Percentiles rank a stretch among this genome's conserved stretches.
phyloP scores from a whole-genome alignment of 2,888 invertebrate genomes.

The Drosophila tripunctata region DNA sequence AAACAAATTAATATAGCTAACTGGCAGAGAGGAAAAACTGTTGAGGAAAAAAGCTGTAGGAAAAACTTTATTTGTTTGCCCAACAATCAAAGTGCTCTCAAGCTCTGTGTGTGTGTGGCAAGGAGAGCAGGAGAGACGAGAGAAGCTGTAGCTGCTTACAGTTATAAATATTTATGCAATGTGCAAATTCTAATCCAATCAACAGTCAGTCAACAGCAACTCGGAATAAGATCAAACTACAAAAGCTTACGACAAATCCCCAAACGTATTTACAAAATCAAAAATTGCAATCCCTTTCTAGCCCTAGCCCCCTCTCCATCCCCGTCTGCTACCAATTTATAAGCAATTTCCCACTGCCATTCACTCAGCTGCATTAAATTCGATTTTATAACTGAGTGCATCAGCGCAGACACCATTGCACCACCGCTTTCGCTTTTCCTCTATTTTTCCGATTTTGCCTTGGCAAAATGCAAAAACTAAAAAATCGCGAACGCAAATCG shows the following conservation, averaged over 20 bases:
- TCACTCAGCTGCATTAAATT: slow-evolving; percentile 64
- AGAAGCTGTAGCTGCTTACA: slow-evolving; percentile 25
- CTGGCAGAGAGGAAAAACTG: slow-evolving; percentile 25
- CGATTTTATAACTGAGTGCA: slow-evolving; percentile 61
- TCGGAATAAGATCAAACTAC: slow-evolving; percentile 3
- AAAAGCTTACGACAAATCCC: background rate
- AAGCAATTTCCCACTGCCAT: background rate
- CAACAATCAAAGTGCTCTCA: slow-evolving; percentile 37
- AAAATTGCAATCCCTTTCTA: slow-evolving; percentile 53
- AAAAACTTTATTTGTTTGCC: slow-evolving; percentile 51
- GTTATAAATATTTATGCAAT: slow-evolving; percentile 56
- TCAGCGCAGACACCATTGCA: background rate
- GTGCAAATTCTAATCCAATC: slow-evolving; percentile 69
- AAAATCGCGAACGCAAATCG: slow-evolving; percentile 39
- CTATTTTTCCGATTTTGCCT: too few relatives aligned
- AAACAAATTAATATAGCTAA: slow-evolving; percentile 69
- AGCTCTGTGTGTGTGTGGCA: background rate
- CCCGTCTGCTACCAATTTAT: too few relatives aligned
- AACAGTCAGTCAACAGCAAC: slow-evolving; percentile 45
- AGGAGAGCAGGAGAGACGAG: background rate
- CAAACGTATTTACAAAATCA: slow-evolving; percentile 63
- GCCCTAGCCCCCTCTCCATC: background rate
- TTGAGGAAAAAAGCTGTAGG: background rate
- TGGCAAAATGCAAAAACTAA: slow-evolving; percentile 53
- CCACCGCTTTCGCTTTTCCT: too few relatives aligned